Evolutionary conservation across 2,888 invertebrate genomes (phyloP).

Genomic region (Drosophila kokeensis): DNA sequence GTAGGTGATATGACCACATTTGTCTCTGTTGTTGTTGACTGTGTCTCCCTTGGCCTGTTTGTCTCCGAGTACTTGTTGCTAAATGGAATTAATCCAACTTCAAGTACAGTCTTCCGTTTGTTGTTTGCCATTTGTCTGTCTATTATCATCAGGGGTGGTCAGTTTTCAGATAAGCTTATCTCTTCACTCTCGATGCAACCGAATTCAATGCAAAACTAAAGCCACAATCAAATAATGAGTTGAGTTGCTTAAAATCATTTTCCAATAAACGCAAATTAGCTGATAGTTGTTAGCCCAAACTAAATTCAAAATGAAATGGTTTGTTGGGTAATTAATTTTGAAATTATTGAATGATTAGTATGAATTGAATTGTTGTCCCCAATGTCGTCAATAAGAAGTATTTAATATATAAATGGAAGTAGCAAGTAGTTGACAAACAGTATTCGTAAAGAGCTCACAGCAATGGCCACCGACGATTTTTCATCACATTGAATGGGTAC

Average conservation of each 20-base stretch:
- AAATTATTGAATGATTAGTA: neutral
- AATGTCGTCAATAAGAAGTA: neutral
- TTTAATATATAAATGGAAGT: neutral
- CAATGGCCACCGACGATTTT: conserved; percentile 3
- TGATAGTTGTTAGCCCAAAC: conserved; percentile 15
- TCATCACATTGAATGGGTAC: conserved; percentile 15
- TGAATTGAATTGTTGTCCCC: neutral
- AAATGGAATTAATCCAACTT: conserved; percentile 53
- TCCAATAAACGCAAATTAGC: conserved; percentile 20
- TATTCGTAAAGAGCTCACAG: neutral
- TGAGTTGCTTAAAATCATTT: conserved; percentile 20
- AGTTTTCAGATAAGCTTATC: conserved; percentile 2
- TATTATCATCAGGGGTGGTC: conserved; percentile 11
- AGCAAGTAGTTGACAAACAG: neutral
- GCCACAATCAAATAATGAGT: conserved; percentile 16
- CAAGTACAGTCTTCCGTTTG: conserved; percentile 12
- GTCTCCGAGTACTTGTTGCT: conserved; percentile 23
- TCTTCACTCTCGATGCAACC: neutral
- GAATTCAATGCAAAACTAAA: conserved; percentile 9
- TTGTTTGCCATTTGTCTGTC: conserved; percentile 24
- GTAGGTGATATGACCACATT: conserved; percentile 41
- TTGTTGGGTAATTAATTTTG: conserved; percentile 1
- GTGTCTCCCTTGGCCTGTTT: conserved; percentile 14
- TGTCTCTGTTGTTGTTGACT: conserved; percentile 11
- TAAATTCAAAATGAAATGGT: conserved; percentile 2